Evolutionary conservation across 2,888 invertebrate species (phyloP).

Genomic region (Drosophila neonasuta): DNA sequence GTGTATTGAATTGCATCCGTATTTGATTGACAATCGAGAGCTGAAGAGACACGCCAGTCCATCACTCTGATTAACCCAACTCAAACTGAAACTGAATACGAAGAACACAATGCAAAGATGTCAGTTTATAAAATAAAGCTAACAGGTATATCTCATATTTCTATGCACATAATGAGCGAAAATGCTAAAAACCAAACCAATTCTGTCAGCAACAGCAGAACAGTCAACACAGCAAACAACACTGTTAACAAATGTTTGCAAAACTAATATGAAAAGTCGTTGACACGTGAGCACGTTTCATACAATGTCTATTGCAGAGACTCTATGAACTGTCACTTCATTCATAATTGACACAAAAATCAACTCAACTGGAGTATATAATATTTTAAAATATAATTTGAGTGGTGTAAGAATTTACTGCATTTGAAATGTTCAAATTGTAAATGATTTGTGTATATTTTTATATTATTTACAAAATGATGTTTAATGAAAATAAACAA

Average conservation of each 20-base stretch:
- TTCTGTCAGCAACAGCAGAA: constrained; percentile 5
- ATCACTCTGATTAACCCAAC: constrained; percentile 29
- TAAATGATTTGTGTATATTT: no score
- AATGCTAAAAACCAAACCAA: constrained; percentile 41
- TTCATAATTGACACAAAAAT: background rate
- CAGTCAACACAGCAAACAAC: constrained; percentile 4
- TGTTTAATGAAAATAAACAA: no score
- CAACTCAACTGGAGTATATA: constrained; percentile 16
- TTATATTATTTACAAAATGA: no score
- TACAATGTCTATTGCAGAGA: constrained; percentile 46
- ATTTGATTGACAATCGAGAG: constrained; percentile 41
- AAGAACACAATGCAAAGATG: background rate
- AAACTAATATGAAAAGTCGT: constrained; percentile 31
- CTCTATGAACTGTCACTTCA: constrained; percentile 37
- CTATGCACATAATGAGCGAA: constrained; percentile 52
- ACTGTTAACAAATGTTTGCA: constrained; percentile 14
- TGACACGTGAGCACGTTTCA: constrained; percentile 48
- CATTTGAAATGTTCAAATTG: background rate
- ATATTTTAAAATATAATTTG: constrained; percentile 55
- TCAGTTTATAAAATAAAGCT: constrained; percentile 28
- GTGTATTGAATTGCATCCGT: constrained; percentile 19
- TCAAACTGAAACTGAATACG: background rate
- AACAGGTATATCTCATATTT: constrained; percentile 50
- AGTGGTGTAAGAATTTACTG: background rate
- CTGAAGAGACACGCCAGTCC: constrained; percentile 14